Base-by-base conservation (phyloP, 1,140 invertebrate species). In the Zaprionus ornatus region DNA sequence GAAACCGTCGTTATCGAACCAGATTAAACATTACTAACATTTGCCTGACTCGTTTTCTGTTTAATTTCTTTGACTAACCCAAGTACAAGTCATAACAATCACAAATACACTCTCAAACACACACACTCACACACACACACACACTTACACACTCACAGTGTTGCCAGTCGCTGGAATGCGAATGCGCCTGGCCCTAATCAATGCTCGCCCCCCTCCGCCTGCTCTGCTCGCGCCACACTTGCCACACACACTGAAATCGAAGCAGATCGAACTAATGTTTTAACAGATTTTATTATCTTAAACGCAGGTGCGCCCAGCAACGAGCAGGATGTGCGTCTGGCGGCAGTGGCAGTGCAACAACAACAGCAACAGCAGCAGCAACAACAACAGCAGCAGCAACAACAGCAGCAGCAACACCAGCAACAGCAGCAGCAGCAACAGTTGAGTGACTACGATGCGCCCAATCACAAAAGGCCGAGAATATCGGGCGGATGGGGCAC, bases 401-500 rank as follows among this genome's bases (percentile, higher is more conserved):
- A 90, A 6, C 86, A 91, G 5, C 91, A 91, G 3, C 91, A 74
- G 4, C 52, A 94, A 83, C 77, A 82, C 0, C 87, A 91, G 1
- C 77, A 84, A 5, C 90, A 90, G 1, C 80, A 86, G 7, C 83
- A 91, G 1, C 93, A 93, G 42, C 94, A 94, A 54, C 91, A 85
- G 10, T 94, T 94, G 64, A 93, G 94, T 60, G 97, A 98, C 86
- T 97, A 97, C 91, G 97, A 97, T 91, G 96, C 96, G 60, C 96
- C 96, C 61, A 95, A 97, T 88, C 95, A 92, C 91, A 98, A 98
- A 93, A 95, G 96, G 91, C 95, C 96, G 73, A 95, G 97, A 91
- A 95, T 97, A 91, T 95, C 95, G 29, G 97, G 97, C 90, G 95
- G 95, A 76, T 98, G 97, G 97, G 95, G 96, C 91, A 97, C 97